Percentiles rank a stretch among this genome's conserved stretches.
Conservation (phyloP, 2,888 invertebrate species). For the Drosophila seclusa region DNA sequence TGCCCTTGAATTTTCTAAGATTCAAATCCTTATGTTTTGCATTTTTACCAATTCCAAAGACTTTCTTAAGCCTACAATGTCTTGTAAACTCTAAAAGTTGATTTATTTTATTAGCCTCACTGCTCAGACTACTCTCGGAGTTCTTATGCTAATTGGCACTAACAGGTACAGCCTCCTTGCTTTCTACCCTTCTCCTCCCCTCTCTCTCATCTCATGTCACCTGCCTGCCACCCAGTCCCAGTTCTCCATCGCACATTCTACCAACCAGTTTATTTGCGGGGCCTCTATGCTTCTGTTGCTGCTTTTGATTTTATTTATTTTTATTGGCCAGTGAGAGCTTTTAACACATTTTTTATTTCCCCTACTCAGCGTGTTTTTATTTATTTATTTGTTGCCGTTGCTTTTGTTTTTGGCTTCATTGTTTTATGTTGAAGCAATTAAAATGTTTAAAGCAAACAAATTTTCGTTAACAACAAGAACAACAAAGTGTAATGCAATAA, state of each 20-base stretch:
- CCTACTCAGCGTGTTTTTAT: slow-evolving; percentile 45
- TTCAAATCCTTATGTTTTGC: not conserved
- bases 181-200: not conserved
- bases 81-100: not conserved
- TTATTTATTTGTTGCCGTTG: slow-evolving; percentile 19
- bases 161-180: slow-evolving; percentile 1
- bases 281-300: slow-evolving; percentile 16
- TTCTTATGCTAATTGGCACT: slow-evolving; percentile 15
- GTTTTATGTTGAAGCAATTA: slow-evolving; percentile 74
- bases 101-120: not conserved
- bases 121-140: slow-evolving; percentile 1
- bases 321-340: slow-evolving; percentile 61
- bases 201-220: not conserved
- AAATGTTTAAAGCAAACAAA: slow-evolving; percentile 80
- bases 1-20: not conserved
- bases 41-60: not conserved
- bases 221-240: not conserved
- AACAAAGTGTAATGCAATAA: slow-evolving; percentile 64
- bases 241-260: not conserved
- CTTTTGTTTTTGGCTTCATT: slow-evolving; percentile 49
- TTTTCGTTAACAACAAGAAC: slow-evolving; percentile 71
- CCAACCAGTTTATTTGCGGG: slow-evolving; percentile 41
- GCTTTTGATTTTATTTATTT: slow-evolving; percentile 65
- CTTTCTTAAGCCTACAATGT: too few relatives aligned
- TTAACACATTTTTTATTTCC: slow-evolving; percentile 70